These are phyloP conservation scores for Armadillidium nasatum DNA, from an alignment of 1,140 invertebrate genomes.

Conservation along the genomic window DNA sequence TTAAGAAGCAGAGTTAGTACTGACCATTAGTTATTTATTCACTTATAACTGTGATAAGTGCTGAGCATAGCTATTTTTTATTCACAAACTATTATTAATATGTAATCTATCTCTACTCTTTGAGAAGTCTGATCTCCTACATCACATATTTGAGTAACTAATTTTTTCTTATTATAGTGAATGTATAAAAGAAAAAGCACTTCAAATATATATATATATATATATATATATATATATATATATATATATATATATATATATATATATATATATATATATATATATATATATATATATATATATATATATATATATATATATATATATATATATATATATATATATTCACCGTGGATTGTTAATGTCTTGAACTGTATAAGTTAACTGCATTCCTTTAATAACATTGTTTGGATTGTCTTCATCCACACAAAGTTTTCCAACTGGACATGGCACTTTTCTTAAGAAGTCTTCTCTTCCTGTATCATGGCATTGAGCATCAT, in stretches of 20 bases:
- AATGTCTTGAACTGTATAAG: conserved; percentile 82
- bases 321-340: no score
- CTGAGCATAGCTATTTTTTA: no score
- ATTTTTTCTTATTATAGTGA: no score
- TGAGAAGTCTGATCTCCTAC: no score
- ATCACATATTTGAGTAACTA: no score
- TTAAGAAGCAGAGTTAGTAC: no score
- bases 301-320: not conserved
- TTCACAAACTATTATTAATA: no score
- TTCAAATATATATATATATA: no score
- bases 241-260: conserved; percentile 15
- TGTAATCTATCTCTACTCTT: no score
- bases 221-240: not conserved
- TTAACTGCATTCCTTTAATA: conserved; percentile 82
- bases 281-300: not conserved
- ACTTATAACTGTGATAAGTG: no score
- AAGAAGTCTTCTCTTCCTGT: conserved; percentile 76
- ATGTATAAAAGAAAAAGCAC: no score
- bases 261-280: not conserved
- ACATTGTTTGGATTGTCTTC: conserved; percentile 81
- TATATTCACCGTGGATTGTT: conserved; percentile 71
- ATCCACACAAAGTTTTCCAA: conserved; percentile 71
- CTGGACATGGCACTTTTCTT: conserved; percentile 77
- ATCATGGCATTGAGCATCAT: conserved; percentile 74
- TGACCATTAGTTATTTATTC: no score